phyloP scores from a whole-genome alignment of 2,888 invertebrate species.

The Acleris emargana region DNA sequence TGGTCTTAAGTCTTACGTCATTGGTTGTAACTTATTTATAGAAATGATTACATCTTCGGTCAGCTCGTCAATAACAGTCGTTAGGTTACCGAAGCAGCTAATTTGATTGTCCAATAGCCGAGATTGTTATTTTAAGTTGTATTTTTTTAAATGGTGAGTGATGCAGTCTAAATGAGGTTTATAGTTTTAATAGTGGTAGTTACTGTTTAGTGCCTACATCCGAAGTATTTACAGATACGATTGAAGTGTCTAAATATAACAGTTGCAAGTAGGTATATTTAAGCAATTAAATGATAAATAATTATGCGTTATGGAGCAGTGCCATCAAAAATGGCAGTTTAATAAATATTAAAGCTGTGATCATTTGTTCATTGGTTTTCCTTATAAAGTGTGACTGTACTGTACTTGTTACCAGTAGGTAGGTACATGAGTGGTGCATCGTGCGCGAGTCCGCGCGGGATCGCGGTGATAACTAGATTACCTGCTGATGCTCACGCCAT shows the following conservation, averaged over 20 bases:
- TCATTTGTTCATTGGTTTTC: neutral
- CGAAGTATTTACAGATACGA: too few relatives aligned
- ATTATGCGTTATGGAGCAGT: too few relatives aligned
- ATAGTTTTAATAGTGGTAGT: too few relatives aligned
- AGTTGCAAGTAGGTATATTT: too few relatives aligned
- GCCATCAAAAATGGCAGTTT: too few relatives aligned
- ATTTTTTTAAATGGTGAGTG: neutral
- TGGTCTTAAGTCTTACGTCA: constrained; percentile 30
- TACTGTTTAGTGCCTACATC: too few relatives aligned
- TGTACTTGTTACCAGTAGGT: neutral
- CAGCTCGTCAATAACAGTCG: constrained; percentile 25
- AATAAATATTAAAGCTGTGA: too few relatives aligned
- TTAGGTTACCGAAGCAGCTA: constrained; percentile 22
- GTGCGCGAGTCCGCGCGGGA: neutral
- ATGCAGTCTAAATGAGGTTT: too few relatives aligned
- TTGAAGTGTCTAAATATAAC: too few relatives aligned
- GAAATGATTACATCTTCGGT: constrained; percentile 32
- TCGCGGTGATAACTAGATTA: constrained; percentile 3
- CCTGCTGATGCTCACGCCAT: neutral
- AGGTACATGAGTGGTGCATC: neutral
- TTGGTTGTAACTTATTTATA: constrained; percentile 26
- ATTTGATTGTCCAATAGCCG: constrained; percentile 20
- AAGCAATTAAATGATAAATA: too few relatives aligned
- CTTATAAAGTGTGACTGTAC: neutral
- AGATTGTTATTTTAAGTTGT: neutral